A percentile compares a stretch with the other conserved stretches of the same genome.
These are phyloP conservation scores for Volucella inanis DNA, from an alignment of 2,888 invertebrate genomes.

Conservation along the genomic window DNA sequence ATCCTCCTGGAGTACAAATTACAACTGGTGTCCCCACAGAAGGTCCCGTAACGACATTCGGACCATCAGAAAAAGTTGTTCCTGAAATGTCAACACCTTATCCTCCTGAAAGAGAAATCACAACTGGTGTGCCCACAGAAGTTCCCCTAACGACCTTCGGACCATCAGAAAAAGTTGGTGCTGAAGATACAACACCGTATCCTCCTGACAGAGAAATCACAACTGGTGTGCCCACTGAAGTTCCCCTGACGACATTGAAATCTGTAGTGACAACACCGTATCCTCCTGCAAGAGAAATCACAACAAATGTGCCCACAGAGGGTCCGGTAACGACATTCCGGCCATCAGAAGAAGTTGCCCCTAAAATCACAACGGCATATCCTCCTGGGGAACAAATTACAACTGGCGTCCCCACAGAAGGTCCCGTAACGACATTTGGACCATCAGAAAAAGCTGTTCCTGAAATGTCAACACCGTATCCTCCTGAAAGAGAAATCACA, in stretches of 20 bases:
- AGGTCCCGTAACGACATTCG: neutral
- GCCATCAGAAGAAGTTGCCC: no score
- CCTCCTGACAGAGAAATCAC: neutral
- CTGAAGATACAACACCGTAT: neutral
- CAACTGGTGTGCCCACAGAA: neutral
- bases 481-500: neutral
- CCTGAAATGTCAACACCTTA: neutral
- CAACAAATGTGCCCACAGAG: neutral
- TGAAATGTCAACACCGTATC: neutral
- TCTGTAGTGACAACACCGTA: neutral
- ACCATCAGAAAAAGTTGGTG: no score
- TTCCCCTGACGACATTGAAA: neutral
- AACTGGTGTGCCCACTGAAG: neutral
- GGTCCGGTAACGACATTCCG: no score
- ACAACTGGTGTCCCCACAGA: neutral
- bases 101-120: neutral
- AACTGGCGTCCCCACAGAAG: neutral
- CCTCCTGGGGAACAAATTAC: neutral
- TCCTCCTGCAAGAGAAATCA: neutral
- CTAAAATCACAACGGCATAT: neutral
- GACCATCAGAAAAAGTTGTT: neutral
- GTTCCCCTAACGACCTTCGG: no score
- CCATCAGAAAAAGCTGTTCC: no score
- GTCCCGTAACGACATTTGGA: neutral
- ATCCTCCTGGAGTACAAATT: neutral